A percentile compares a stretch with the other conserved stretches of the same genome.
These are phyloP conservation scores for Alouatta palliata DNA, from an alignment of 2,113 vertebrate genomes.

Conservation along the genomic window DNA sequence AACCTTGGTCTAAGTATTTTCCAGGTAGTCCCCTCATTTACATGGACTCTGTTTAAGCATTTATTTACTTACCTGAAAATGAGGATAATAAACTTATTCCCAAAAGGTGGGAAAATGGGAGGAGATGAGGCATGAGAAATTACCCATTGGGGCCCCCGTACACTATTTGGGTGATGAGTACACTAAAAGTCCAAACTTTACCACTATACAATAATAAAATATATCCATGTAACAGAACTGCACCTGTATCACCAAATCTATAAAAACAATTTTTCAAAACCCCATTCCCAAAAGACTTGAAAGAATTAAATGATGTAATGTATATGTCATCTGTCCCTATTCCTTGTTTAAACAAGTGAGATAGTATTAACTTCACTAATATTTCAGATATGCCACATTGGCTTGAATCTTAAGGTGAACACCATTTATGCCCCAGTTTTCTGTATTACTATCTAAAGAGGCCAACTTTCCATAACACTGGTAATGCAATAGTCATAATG, in stretches of 20 bases:
- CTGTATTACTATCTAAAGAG: constrained; percentile 40
- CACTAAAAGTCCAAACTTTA: background rate
- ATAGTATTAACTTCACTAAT: background rate
- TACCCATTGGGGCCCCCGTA: background rate
- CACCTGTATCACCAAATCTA: background rate
- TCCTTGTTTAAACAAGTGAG: background rate
- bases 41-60: background rate
- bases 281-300: background rate
- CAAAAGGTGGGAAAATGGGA: background rate
- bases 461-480: constrained; percentile 63
- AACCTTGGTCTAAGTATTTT: background rate
- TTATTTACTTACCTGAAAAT: background rate
- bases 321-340: background rate
- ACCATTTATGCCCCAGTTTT: constrained; percentile 43
- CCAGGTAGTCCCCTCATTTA: background rate
- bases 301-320: background rate
- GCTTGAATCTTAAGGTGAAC: constrained; percentile 28
- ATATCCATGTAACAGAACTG: background rate
- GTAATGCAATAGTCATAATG: constrained; percentile 73
- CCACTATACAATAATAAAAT: background rate
- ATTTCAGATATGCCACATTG: constrained; percentile 8
- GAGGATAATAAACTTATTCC: background rate
- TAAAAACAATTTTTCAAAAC: background rate
- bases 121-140: background rate
- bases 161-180: background rate